These are phyloP conservation scores for Chloroceryle inda DNA, from an alignment of 2,797 vertebrate genomes.

Conservation along the genomic window DNA sequence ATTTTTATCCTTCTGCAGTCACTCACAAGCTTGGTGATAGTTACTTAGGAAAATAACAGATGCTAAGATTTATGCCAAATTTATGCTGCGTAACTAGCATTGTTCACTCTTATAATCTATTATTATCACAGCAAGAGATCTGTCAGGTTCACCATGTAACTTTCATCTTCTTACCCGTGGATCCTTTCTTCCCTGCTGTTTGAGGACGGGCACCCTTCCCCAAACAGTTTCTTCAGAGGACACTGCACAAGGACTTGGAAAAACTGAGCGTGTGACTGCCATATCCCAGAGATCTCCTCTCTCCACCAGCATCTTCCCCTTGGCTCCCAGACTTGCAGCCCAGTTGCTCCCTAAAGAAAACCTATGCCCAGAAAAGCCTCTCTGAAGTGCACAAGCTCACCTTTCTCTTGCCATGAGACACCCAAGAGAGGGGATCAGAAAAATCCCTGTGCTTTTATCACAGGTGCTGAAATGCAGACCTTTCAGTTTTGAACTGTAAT, in stretches of 20 bases:
- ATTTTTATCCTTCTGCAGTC: neutral
- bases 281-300: neutral
- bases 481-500: constrained; percentile 1
- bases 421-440: neutral
- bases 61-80: neutral
- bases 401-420: neutral
- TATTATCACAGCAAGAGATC: neutral
- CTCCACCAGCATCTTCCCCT: neutral
- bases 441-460: neutral
- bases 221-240: neutral
- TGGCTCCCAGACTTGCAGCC: neutral
- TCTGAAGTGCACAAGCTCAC: neutral
- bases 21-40: neutral
- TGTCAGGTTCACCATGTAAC: neutral
- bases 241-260: neutral
- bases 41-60: neutral
- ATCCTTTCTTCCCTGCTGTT: neutral
- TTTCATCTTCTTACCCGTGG: neutral
- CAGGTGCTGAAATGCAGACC: neutral
- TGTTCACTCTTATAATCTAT: neutral
- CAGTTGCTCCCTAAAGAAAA: neutral
- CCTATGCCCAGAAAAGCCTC: neutral
- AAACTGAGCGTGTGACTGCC: accelerated
- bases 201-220: accelerated
- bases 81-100: accelerated